phyloP scores from a whole-genome alignment of 2,797 vertebrate genomes.

The Propithecus deckenii region DNA sequence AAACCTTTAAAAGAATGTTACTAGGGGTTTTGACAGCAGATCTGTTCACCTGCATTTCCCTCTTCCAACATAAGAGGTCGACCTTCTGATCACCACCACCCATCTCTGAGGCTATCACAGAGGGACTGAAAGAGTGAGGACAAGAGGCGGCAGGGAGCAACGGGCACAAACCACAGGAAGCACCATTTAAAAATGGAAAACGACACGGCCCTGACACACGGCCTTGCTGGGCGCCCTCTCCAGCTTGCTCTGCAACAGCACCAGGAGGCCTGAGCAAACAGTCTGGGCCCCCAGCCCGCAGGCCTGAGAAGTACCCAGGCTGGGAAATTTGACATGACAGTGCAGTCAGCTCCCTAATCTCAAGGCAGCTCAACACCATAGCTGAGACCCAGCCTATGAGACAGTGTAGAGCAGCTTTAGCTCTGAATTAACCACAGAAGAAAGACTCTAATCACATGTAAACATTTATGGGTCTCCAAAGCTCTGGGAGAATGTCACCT shows the following conservation, averaged over 20 bases:
- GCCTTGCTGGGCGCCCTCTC: not conserved
- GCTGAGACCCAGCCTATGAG: not conserved
- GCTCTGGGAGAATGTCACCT: not conserved
- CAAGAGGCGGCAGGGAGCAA: not conserved
- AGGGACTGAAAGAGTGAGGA: not conserved
- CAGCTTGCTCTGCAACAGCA: not conserved
- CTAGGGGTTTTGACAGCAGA: not conserved
- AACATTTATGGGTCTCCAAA: not conserved
- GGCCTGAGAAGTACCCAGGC: not conserved
- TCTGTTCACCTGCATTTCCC: not conserved
- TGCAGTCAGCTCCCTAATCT: not conserved
- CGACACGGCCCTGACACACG: rapidly evolving
- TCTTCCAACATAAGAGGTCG: not conserved
- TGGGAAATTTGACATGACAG: not conserved
- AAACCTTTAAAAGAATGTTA: not conserved
- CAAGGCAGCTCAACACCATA: not conserved
- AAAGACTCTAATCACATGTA: not conserved
- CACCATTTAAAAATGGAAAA: not conserved
- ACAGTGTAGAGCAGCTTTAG: not conserved
- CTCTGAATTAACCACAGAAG: not conserved
- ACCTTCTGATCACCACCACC: not conserved
- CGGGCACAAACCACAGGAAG: not conserved
- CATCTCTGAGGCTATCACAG: not conserved
- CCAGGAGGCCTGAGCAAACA: not conserved
- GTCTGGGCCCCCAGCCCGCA: not conserved